phyloP scores from a whole-genome alignment of 2,888 invertebrate species.

The Nomada fucata region DNA sequence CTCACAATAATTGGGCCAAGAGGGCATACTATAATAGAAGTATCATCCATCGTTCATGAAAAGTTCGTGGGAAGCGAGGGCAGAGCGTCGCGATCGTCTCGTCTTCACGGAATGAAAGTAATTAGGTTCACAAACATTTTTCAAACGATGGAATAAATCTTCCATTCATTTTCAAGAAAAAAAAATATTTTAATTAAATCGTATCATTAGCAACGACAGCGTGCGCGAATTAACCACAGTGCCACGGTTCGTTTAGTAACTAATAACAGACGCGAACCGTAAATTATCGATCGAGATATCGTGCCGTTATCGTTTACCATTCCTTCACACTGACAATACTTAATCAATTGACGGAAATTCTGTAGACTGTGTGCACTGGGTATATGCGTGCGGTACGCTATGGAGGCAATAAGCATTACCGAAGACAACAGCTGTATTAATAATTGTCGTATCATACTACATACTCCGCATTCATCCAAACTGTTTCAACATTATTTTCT shows the following conservation, averaged over 20 bases:
- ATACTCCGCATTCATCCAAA: background rate
- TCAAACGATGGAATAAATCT: background rate
- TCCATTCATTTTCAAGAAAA: background rate
- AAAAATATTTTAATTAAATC: conserved; percentile 6
- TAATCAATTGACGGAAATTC: conserved; percentile 3
- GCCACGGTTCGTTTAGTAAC: background rate
- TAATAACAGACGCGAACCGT: background rate
- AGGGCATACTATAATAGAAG: background rate
- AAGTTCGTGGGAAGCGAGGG: conserved; percentile 12
- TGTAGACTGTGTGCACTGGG: background rate
- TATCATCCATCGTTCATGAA: conserved; percentile 1
- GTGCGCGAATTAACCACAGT: background rate
- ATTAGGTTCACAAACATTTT: background rate
- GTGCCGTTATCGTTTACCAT: background rate
- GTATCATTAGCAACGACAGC: background rate
- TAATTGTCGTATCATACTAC: background rate
- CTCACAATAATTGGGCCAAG: conserved; percentile 40
- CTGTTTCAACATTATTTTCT: background rate
- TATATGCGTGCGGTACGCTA: background rate
- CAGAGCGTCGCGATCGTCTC: background rate
- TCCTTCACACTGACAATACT: background rate
- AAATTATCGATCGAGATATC: conserved; percentile 1
- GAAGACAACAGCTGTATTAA: background rate
- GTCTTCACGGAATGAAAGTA: background rate
- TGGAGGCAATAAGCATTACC: background rate